Percentiles rank a stretch among this genome's conserved stretches.
Conservation (phyloP, 2,888 invertebrate species). For the Amphipyra tragopoginis region DNA sequence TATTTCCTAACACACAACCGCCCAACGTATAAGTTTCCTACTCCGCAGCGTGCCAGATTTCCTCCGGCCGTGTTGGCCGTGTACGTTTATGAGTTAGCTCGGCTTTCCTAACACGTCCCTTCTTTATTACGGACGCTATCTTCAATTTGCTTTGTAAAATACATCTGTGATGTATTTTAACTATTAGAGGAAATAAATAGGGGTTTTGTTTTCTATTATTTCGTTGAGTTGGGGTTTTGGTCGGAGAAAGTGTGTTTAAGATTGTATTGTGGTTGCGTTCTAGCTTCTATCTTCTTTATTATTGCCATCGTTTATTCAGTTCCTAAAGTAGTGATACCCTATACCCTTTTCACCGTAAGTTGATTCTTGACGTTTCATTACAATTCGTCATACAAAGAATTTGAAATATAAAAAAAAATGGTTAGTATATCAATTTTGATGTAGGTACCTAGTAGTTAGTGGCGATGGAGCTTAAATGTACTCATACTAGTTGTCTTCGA, state of each 20-base stretch:
- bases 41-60: conserved; percentile 30
- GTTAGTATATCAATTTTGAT: too few species aligned
- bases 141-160: conserved; percentile 55
- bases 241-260: neutral
- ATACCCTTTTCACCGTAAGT: too few species aligned
- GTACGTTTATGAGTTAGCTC: conserved; percentile 20
- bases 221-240: neutral
- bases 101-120: conserved; percentile 48
- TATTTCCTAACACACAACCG: neutral
- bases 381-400: too few species aligned
- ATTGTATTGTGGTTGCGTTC: neutral
- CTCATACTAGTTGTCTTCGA: too few species aligned
- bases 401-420: too few species aligned
- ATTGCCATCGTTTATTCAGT: too few species aligned
- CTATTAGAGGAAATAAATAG: conserved; percentile 27
- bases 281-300: too few species aligned
- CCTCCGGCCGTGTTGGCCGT: neutral
- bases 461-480: too few species aligned
- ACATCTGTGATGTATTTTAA: conserved; percentile 46
- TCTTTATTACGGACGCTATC: conserved; percentile 51
- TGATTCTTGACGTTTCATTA: too few species aligned
- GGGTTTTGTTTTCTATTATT: conserved; percentile 12
- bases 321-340: too few species aligned
- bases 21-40: too few species aligned
- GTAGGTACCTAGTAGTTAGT: too few species aligned